Evolutionary conservation across 2,113 vertebrate species (phyloP).

Genomic region (Platysternon megacephalum): DNA sequence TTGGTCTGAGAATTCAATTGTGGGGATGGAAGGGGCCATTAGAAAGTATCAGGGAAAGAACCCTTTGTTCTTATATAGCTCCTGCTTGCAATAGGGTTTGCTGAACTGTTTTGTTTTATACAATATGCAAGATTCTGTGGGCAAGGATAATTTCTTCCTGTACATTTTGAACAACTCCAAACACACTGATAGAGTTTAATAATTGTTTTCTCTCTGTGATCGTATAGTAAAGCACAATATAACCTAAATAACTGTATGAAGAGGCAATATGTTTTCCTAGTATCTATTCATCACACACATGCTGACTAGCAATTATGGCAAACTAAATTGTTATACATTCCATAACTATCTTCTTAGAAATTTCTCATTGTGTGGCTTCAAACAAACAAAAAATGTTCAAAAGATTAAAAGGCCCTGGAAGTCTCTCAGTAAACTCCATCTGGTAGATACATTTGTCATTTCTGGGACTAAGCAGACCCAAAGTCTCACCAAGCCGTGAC

Average conservation of each 20-base stretch:
- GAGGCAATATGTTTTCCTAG: conserved; percentile 28
- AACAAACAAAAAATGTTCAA: background rate
- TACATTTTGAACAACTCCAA: background rate
- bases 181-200: background rate
- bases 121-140: background rate
- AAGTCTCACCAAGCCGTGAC: conserved; percentile 34
- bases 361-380: background rate
- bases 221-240: background rate
- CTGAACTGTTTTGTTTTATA: background rate
- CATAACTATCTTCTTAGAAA: conserved; percentile 41
- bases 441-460: conserved; percentile 68
- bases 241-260: conserved; percentile 11
- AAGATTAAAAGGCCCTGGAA: conserved; percentile 20
- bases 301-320: conserved; percentile 76
- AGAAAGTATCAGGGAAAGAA: too few relatives aligned
- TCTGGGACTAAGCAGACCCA: conserved; percentile 61
- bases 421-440: conserved; percentile 42
- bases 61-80: too few relatives aligned
- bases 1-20: too few relatives aligned
- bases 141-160: background rate
- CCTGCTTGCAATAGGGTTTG: too few relatives aligned
- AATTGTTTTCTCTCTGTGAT: conserved; percentile 2
- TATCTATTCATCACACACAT: conserved; percentile 14
- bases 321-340: conserved; percentile 54
- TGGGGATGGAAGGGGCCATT: too few relatives aligned